These are phyloP conservation scores for Neomicropteryx cornuta DNA, from an alignment of 1,140 invertebrate species.

Conservation along the genomic window DNA sequence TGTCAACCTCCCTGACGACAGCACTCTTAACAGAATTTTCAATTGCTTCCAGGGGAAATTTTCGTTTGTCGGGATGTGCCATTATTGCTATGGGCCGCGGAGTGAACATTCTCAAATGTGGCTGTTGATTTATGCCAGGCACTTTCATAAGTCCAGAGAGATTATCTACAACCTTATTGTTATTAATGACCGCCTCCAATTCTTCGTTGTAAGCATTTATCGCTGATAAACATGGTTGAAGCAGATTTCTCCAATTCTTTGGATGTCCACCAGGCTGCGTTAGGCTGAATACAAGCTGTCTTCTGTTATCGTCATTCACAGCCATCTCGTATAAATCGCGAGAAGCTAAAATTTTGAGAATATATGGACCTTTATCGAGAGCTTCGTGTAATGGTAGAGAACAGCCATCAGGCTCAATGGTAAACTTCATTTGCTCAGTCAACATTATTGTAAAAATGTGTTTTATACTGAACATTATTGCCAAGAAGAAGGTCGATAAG, in stretches of 20 bases:
- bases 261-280: conserved; percentile 70
- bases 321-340: conserved; percentile 53
- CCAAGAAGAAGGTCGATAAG: conserved; percentile 52
- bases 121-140: conserved; percentile 28
- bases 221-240: conserved; percentile 44
- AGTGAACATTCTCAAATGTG: conserved; percentile 9
- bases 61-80: conserved; percentile 24
- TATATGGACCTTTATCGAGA: conserved; percentile 44
- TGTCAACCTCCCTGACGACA: conserved; percentile 25
- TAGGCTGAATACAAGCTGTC: conserved; percentile 52
- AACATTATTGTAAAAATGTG: conserved; percentile 56
- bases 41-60: conserved; percentile 16
- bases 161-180: conserved; percentile 24
- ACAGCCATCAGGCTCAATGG: conserved; percentile 31
- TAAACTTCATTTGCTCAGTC: conserved; percentile 53
- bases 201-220: conserved; percentile 50
- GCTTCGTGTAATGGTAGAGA: conserved; percentile 38
- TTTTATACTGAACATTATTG: conserved; percentile 56
- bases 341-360: conserved; percentile 59
- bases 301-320: conserved; percentile 41
- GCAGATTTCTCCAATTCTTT: conserved; percentile 63
- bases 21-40: conserved; percentile 29
- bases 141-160: conserved; percentile 16
- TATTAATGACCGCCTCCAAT: conserved; percentile 41
- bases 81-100: conserved; percentile 14